Evolutionary conservation across 2,888 invertebrate species (phyloP).

Genomic region (Eupithecia inturbata): DNA sequence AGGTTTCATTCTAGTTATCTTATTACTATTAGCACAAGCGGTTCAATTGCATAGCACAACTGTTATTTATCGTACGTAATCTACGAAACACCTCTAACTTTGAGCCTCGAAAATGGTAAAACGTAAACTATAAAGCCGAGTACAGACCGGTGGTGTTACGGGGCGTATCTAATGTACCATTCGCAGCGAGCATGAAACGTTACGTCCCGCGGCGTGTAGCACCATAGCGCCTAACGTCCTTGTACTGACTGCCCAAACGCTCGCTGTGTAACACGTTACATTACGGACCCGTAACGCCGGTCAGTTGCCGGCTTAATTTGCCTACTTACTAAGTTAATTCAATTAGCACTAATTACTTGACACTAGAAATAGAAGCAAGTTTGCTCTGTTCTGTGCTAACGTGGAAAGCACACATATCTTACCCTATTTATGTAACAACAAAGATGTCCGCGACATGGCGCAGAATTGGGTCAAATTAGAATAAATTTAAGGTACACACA

Average conservation of each 20-base stretch:
- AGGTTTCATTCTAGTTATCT: conserved; percentile 13
- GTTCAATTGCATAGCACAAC: not conserved
- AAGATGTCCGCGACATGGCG: conserved; percentile 8
- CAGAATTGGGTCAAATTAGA: conserved; percentile 5
- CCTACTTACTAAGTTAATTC: not conserved
- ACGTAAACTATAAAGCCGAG: not conserved
- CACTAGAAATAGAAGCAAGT: conserved; percentile 15
- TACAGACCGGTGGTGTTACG: no score
- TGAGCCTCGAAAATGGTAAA: not conserved
- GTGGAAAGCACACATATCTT: not conserved
- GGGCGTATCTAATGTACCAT: no score
- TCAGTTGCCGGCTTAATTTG: not conserved
- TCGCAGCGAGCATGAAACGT: no score
- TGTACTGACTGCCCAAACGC: no score
- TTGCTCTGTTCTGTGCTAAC: conserved; percentile 9
- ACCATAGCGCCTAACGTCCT: no score
- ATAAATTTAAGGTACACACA: not conserved
- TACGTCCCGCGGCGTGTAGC: no score
- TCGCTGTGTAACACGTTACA: no score
- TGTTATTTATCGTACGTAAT: not conserved
- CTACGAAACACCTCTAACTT: not conserved
- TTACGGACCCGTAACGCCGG: no score
- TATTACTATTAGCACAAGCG: conserved; percentile 17
- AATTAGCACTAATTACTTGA: conserved; percentile 14
- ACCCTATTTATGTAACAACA: not conserved